Evolutionary conservation across 2,888 invertebrate species (phyloP), one percentile per base, ranked within the genome.

Genomic region (Agonopterix heracliana): DNA sequence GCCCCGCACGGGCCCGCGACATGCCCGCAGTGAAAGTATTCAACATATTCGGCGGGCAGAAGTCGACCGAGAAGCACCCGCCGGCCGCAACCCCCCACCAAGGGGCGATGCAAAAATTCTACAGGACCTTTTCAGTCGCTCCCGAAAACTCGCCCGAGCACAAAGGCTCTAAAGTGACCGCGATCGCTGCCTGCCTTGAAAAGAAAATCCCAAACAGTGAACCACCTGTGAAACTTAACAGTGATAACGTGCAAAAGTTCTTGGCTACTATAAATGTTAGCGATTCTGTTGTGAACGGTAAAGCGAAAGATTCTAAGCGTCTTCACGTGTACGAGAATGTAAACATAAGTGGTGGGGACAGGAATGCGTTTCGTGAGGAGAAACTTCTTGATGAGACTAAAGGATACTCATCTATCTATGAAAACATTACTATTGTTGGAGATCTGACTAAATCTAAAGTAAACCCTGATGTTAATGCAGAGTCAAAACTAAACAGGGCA

Each of bases 1-100:
- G 71, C 71, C 71, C 73, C 68, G 60, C 74, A 71, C 81, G 84
- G 81, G 79, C 72, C 73, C 84, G 84, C 84, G 86, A 73, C 64
- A 88, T 87, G 87, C 88, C 88, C 87, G 86, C 84, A 84, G 88
- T 87, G 86, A 88, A 88, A 86, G 88, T 87, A 72, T 86, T 87
- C 72, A 84, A 80, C 71, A 84, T 88, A 87, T 88, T 88, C 81
- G 88, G 87, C 75, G 84, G 82, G 67, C 87, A 87, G 83, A 87
- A 86, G 82, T 81, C 86, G 74, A 68, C 82, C 77, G 86, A 86
- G 72, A 86, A 84, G 63, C 82, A 80, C 61, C 71, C 62, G 54
- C 61, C 75, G 55, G 56, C 73, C 54, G 53, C 78, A 62, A 61
- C 79, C 71, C 73, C 79, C 73, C 71, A 73, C 52, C 76, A 69